Percentiles rank a stretch among this genome's conserved stretches.
phyloP scores from a whole-genome alignment of 1,140 invertebrate species.

The Apis florea region DNA sequence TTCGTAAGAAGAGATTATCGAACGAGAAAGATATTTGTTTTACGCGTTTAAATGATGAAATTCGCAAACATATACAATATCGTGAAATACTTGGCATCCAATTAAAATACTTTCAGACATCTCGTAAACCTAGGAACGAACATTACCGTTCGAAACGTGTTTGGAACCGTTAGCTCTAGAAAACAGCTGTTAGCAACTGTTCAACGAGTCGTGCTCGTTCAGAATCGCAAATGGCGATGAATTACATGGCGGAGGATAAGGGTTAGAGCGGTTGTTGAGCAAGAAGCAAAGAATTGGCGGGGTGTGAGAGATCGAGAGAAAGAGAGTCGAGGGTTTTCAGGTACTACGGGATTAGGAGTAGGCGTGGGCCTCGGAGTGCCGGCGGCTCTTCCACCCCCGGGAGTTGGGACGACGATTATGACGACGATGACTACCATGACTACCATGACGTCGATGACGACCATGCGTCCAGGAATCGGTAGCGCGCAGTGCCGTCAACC shows the following conservation, averaged over 20 bases:
- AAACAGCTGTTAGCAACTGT: no score
- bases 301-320: conserved; percentile 51
- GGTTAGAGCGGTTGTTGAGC: conserved; percentile 23
- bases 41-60: no score
- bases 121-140: no score
- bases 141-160: not conserved
- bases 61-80: no score
- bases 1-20: no score
- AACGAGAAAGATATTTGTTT: no score
- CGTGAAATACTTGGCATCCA: no score
- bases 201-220: conserved; percentile 11
- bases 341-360: conserved; percentile 71
- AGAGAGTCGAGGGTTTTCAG: conserved; percentile 79
- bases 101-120: no score
- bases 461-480: conserved; percentile 68
- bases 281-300: not conserved
- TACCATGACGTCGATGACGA: conserved; percentile 55
- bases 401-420: conserved; percentile 61
- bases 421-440: conserved; percentile 58
- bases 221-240: conserved; percentile 10
- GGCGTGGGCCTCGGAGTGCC: conserved; percentile 73
- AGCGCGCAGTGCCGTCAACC: conserved; percentile 81
- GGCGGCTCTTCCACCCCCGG: conserved; percentile 70
- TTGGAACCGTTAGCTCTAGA: not conserved
- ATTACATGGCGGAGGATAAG: conserved; percentile 23